Conservation (phyloP, 2,888 invertebrate species). For the Blastobasis lacticolella region DNA sequence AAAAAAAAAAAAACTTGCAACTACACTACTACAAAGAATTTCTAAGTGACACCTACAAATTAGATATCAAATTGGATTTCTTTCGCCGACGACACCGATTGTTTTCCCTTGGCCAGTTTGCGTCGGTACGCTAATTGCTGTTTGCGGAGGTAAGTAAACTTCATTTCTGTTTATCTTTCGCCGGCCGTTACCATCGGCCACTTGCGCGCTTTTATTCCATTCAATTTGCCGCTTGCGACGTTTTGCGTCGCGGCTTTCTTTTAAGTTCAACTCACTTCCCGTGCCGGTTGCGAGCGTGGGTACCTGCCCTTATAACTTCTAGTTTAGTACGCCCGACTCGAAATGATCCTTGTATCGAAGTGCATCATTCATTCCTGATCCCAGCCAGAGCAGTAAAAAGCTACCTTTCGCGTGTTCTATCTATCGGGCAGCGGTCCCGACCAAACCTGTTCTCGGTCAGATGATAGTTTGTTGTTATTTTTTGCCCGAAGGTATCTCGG, state of each 20-base stretch:
- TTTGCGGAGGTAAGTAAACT: conserved; percentile 56
- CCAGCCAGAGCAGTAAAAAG: conserved; percentile 38
- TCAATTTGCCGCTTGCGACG: no score
- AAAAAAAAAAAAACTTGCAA: conserved; percentile 19
- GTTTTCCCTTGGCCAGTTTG: conserved; percentile 44
- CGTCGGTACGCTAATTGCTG: conserved; percentile 56
- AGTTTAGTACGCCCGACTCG: no score
- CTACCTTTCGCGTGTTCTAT: conserved; percentile 41
- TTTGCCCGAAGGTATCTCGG: conserved; percentile 37
- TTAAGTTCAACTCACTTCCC: no score
- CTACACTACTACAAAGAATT: no score
- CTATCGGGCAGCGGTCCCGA: conserved; percentile 34
- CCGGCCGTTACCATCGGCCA: neutral
- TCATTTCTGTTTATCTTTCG: conserved; percentile 15
- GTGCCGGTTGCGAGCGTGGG: no score
- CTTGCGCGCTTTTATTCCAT: no score
- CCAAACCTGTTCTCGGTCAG: conserved; percentile 56
- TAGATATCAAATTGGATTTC: conserved; percentile 24
- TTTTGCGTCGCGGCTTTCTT: no score
- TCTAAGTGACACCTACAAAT: conserved; percentile 5
- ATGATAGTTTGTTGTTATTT: conserved; percentile 66
- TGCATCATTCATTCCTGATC: conserved; percentile 26
- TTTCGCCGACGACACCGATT: conserved; percentile 30
- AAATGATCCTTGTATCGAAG: neutral
- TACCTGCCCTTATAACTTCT: no score